Evolutionary conservation across 1,140 invertebrate genomes (phyloP), one percentile per base, ranked within the genome.

Genomic region (Lasioglossum albipes): DNA sequence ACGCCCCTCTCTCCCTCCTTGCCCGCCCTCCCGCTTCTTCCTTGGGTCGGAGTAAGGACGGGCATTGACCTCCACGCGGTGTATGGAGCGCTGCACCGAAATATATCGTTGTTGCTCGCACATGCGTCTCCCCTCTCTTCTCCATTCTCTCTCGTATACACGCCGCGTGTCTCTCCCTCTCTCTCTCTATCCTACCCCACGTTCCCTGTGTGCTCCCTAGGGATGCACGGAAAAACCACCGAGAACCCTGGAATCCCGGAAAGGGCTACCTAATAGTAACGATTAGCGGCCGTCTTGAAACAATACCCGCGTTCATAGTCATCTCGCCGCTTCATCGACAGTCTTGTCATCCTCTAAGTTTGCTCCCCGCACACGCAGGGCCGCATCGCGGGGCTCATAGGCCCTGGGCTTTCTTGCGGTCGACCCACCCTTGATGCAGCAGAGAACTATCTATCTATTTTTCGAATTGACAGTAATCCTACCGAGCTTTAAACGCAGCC

Each of bases 11-110:
- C 79, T 73, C 75, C 73, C 70, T 83, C 74, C 49, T 76, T 57
- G 52, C 65, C 61, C 81, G 85, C 80, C 85, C 69, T 77, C 61
- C 64, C 80, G 82, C 89, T 89, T 88, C 87, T 92, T 91, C 91
- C 92, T 92, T 91, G 90, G 88, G 90, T 88, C 91, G 91, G 91
- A 91, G 92, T 93, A 93, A 93, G 93, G 92, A 93, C 93, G 93
- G 92, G 91, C 93, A 93, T 93, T 93, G 93, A 93, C 92, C 93
- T 93, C 92, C 87, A 86, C 87, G 86, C 91, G 88, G 89, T 92
- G 90, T 92, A 90, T 90, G 87, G 88, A 89, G 90, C 91, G 90
- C 91, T 93, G 92, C 92, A 92, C 92, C 91, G 91, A 93, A 93
- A 93, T 93, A 93, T 84, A 89, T 91, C 90, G 91, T 89, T 91